Evolutionary conservation across 2,797 vertebrate species (phyloP), one percentile per base, ranked within the genome.

Genomic region (Dipus sagitta): DNA sequence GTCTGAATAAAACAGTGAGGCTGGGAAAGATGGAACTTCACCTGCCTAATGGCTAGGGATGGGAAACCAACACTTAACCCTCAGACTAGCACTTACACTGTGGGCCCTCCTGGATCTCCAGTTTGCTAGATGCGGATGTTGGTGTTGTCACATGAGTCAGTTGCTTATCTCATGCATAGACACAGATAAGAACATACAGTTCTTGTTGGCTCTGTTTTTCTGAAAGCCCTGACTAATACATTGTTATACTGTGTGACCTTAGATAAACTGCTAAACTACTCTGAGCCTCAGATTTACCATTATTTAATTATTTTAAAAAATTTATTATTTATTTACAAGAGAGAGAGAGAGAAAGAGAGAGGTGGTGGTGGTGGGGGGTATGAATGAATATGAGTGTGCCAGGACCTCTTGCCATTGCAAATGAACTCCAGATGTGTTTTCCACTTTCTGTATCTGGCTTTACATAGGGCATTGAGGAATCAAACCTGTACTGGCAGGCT

Each of bases 61-160:
- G n/a, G n/a, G 67, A 34, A 1, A 0, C 7, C 1, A 2, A 11
- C 17, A 15, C 52, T 34, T 21, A 34, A 15, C 11, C 52, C 52
- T 71, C 21, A 9, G 52, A 20, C 5, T 7, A 9, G 17, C 0
- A 0, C 15, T 24, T 6, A 28, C 2, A 2, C 70, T 6, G 14
- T 21, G 6, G 18, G 70, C 32, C 20, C 32, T 28, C 24, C 82
- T 34, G 23, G 52, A 23, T 3, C 32, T 85, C 52, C 15, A 7
- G 68, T 32, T 20, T 13, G 5, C 23, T n/a, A 13, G 24, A 30
- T 60, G 32, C 18, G 28, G 68, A 13, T 14, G 24, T 13, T 38
- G 68, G 52, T 4, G 24, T 32, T 60, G 15, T 38, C 52, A 2
- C 1, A 10, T 34, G 83, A 60, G 17, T 8, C 68, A 60, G 6